Base-by-base conservation (phyloP, 2,113 vertebrate genomes). In the Struthidea cinerea region DNA sequence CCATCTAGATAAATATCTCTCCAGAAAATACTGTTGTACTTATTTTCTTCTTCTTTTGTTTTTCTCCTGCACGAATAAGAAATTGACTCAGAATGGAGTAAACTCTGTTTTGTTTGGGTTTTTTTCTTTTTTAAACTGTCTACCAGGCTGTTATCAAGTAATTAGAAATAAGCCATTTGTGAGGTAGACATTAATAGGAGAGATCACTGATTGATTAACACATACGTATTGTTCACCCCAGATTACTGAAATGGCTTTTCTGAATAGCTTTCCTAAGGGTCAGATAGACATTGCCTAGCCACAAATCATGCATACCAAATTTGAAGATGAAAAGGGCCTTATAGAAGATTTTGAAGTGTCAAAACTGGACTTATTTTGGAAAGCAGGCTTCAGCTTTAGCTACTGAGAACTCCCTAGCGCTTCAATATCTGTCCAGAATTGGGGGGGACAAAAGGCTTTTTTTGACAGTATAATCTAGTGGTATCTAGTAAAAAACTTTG, bases 161-260 rank as follows among this genome's bases (percentile, higher is more conserved):
- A 17, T 68, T 75, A 71, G 56, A 60, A 87, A 63, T 55, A 37
- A 87, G 23, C 13, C 8, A 27, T 77, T 89, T 70, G 12, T 41
- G 24, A 64, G 22, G 32, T 13, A 76, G 44, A 23, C 17, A 57
- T 39, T 78, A 75, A 50, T 9, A 55, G 24, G 42, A 35, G 47
- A 50, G 17, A 35, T 42, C 35, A 20, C 8, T 30, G 18, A 41
- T 33, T 4, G 12, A 27, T 78, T 57, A 46, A 65, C 13, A 41
- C 7, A 3, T 16, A 16, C 1, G 0, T 74, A 27, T 23, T 59
- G 17, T 44, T 41, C 27, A 23, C 15, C 8, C 30, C 22, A 32
- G 39, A 22, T 89, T 73, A 57, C 42, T 70, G 50, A 89, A 55
- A 60, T 30, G 28, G 11, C 17, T 82, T 84, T 81, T 56, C 39